Percentiles rank a stretch among this genome's conserved stretches.
Evolutionary conservation across 2,888 invertebrate species (phyloP).

Genomic region (Drosophila mettleri): DNA sequence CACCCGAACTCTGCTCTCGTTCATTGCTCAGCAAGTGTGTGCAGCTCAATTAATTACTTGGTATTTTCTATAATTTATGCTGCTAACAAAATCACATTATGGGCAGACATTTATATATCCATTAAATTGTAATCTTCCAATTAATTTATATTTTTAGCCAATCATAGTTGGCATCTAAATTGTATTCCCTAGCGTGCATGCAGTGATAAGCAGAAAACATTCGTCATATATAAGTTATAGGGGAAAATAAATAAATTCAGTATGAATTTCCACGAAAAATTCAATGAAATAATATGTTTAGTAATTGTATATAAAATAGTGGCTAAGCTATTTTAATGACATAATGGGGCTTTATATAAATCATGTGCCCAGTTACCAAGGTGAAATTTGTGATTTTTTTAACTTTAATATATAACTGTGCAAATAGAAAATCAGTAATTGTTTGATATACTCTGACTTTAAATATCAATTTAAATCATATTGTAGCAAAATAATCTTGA

Average conservation of each 20-base stretch:
- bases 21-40: slow-evolving; percentile 31
- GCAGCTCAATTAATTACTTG: slow-evolving; percentile 54
- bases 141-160: slow-evolving; percentile 39
- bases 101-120: not conserved
- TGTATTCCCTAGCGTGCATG: slow-evolving; percentile 16
- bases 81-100: slow-evolving; percentile 53
- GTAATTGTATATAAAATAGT: not conserved
- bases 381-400: too few species aligned
- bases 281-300: too few species aligned
- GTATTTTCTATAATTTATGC: slow-evolving; percentile 66
- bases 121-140: slow-evolving; percentile 16
- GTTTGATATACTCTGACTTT: too few species aligned
- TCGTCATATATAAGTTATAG: not conserved
- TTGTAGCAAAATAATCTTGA: not conserved
- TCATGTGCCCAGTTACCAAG: not conserved
- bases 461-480: too few species aligned
- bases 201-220: slow-evolving; percentile 29
- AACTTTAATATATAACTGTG: too few species aligned
- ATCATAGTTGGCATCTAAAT: slow-evolving; percentile 22
- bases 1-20: slow-evolving; percentile 13
- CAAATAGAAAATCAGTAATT: slow-evolving; percentile 10
- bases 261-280: not conserved
- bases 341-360: too few species aligned
- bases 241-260: not conserved
- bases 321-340: not conserved